Percentiles rank a stretch among this genome's conserved stretches.
These are phyloP conservation scores for Fringilla coelebs DNA, from an alignment of 2,797 vertebrate genomes.

Conservation along the genomic window DNA sequence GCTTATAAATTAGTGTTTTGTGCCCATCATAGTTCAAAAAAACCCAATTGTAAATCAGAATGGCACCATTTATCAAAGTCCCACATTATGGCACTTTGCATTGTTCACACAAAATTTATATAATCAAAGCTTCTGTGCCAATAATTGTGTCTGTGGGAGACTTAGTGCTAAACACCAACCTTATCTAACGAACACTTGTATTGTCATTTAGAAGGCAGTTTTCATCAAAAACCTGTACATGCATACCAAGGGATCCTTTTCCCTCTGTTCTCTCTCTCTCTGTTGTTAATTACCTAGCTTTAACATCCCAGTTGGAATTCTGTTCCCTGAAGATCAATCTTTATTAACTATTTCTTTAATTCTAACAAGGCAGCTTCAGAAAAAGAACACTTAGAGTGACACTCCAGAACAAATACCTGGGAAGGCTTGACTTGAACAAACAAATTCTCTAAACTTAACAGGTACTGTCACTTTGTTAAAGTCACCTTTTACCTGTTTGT, in stretches of 20 bases:
- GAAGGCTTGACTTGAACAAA: neutral
- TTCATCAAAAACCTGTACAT: neutral
- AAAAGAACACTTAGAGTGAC: neutral
- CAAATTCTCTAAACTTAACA: neutral
- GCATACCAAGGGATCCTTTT: neutral
- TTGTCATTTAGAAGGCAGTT: slow-evolving; percentile 7
- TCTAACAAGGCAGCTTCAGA: neutral
- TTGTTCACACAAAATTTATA: slow-evolving; percentile 55
- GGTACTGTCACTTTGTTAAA: neutral
- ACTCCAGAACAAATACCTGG: neutral
- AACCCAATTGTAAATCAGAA: slow-evolving; percentile 43
- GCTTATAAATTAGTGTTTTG: slow-evolving; percentile 62
- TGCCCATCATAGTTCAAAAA: slow-evolving; percentile 41
- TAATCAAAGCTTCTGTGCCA: slow-evolving; percentile 42
- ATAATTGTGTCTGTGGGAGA: neutral
- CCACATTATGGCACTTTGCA: neutral
- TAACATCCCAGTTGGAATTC: neutral
- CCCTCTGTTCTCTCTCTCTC: neutral
- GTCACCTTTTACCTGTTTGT: neutral
- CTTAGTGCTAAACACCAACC: neutral
- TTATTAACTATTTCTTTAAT: neutral
- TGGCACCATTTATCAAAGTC: slow-evolving; percentile 31
- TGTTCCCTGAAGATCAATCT: neutral
- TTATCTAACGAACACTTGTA: neutral
- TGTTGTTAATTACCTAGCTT: slow-evolving; percentile 25